These are phyloP conservation scores for Tiliacea citrago DNA, from an alignment of 2,888 invertebrate genomes.

Conservation along the genomic window DNA sequence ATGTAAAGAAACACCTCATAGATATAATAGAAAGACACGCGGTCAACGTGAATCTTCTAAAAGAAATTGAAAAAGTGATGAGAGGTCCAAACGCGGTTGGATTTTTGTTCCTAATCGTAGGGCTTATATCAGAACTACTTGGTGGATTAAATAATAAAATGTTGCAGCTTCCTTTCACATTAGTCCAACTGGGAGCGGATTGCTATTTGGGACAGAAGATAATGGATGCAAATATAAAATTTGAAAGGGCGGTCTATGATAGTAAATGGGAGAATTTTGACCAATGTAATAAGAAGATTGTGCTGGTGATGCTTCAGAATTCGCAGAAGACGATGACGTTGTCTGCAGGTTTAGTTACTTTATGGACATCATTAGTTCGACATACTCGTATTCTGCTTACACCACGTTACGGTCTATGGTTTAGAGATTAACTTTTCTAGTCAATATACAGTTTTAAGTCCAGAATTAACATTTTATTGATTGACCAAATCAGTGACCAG, in stretches of 20 bases:
- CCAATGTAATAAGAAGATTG: conserved; percentile 68
- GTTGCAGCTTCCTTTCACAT: conserved; percentile 74
- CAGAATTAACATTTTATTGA: conserved; percentile 10
- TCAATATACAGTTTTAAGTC: conserved; percentile 1
- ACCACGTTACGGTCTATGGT: conserved; percentile 70
- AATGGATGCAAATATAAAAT: conserved; percentile 70
- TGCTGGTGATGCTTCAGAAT: conserved; percentile 71
- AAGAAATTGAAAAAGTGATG: conserved; percentile 71
- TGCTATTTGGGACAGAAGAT: conserved; percentile 74
- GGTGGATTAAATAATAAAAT: conserved; percentile 79
- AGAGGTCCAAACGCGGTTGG: conserved; percentile 75
- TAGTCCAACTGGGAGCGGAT: conserved; percentile 75
- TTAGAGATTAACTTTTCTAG: conserved; percentile 4
- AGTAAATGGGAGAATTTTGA: conserved; percentile 76
- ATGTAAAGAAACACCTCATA: conserved; percentile 68
- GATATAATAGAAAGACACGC: conserved; percentile 72
- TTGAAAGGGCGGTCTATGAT: conserved; percentile 70
- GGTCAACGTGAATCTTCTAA: conserved; percentile 67
- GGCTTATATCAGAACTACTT: conserved; percentile 77
- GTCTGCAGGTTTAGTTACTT: conserved; percentile 71
- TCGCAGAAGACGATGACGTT: conserved; percentile 72
- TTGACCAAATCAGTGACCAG: background rate
- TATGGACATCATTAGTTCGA: conserved; percentile 68
- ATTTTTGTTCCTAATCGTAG: conserved; percentile 72
- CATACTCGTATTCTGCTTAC: conserved; percentile 75